These are phyloP conservation scores for Tragelaphus buxtoni DNA, from an alignment of 2,113 vertebrate genomes.

Conservation along the genomic window DNA sequence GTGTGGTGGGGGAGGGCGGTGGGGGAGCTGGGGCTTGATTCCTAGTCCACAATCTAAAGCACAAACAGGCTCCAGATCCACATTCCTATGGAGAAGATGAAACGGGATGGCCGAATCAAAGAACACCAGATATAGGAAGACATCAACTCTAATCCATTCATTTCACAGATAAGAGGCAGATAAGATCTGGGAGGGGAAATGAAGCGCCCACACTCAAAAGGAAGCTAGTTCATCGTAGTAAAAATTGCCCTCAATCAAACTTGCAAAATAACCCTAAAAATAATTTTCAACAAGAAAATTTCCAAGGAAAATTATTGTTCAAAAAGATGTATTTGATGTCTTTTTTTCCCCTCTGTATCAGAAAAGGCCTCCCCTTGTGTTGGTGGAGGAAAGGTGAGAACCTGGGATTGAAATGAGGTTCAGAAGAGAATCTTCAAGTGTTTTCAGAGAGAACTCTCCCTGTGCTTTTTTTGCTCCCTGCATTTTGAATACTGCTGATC, in stretches of 20 bases:
- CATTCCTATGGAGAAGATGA: neutral
- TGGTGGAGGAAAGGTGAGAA: neutral
- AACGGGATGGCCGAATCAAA: slow-evolving; percentile 30
- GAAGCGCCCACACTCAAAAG: neutral
- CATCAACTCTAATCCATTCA: neutral
- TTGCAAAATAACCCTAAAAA: neutral
- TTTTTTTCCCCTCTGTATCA: neutral
- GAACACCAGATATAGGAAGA: neutral
- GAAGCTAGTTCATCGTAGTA: neutral
- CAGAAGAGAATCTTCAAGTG: slow-evolving; percentile 8
- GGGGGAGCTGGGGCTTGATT: neutral
- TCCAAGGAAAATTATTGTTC: neutral
- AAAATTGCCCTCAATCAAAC: neutral
- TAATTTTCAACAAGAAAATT: neutral
- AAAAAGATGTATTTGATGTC: neutral
- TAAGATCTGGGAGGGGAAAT: slow-evolving; percentile 26
- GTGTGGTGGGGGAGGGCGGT: neutral
- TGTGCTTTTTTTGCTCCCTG: slow-evolving; percentile 35
- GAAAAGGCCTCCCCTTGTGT: neutral
- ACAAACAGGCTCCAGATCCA: neutral
- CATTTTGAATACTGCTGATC: slow-evolving; percentile 35
- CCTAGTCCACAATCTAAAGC: neutral
- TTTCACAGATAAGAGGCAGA: slow-evolving; percentile 41
- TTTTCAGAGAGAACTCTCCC: slow-evolving; percentile 15
- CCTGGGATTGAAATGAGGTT: neutral